These are phyloP conservation scores for Cephus pulcher DNA, from an alignment of 2,888 invertebrate genomes.

Conservation along the genomic window DNA sequence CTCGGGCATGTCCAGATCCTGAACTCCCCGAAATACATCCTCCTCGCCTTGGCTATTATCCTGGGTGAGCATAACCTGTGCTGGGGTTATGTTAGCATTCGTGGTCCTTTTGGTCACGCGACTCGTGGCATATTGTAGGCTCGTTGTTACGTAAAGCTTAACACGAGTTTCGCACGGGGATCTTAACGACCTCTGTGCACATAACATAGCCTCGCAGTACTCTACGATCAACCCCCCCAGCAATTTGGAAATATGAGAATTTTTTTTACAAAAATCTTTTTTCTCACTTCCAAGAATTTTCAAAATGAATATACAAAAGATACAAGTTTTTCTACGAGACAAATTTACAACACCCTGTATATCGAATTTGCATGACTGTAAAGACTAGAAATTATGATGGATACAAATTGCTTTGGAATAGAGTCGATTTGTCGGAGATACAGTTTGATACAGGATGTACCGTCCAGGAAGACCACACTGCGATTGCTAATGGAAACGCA, in stretches of 20 bases:
- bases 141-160: neutral
- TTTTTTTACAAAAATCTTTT: neutral
- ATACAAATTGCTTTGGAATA: neutral
- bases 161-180: neutral
- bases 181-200: neutral
- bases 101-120: neutral
- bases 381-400: neutral
- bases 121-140: neutral
- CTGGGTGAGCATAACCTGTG: neutral
- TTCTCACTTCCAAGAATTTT: neutral
- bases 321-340: neutral
- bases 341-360: neutral
- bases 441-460: neutral
- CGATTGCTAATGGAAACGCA: slow-evolving; percentile 42
- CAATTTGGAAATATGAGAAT: neutral
- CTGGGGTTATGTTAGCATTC: neutral
- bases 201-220: neutral
- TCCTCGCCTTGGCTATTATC: neutral
- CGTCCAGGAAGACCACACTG: neutral
- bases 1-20: neutral
- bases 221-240: neutral
- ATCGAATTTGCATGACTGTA: neutral
- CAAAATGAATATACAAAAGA: neutral
- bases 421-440: neutral
- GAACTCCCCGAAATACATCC: neutral